Percentiles rank a stretch among this genome's conserved stretches.
phyloP scores from a whole-genome alignment of 2,888 invertebrate species.

The Oxyscelio sp. region DNA sequence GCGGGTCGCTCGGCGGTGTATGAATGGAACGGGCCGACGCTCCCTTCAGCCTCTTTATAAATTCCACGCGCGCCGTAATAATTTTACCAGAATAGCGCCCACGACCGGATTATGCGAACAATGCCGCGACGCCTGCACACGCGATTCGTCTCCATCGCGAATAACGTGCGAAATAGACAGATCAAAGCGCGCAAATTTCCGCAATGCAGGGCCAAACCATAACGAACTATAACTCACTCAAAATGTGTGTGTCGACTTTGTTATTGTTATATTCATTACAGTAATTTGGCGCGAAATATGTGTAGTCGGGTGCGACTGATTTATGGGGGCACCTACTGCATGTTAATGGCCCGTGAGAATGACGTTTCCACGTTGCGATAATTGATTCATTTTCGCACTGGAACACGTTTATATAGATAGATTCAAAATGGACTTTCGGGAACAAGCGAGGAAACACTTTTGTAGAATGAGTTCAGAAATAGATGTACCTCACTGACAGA shows the following conservation, averaged over 20 bases:
- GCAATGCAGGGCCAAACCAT: conserved; percentile 62
- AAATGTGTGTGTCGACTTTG: conserved; percentile 56
- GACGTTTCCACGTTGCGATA: conserved; percentile 35
- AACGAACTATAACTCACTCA: conserved; percentile 70
- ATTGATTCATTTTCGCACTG: conserved; percentile 30
- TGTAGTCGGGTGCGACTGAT: conserved; percentile 40
- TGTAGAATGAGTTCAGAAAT: too few species aligned
- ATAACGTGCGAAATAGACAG: conserved; percentile 66
- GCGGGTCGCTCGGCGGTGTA: conserved; percentile 58
- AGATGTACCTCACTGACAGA: too few species aligned
- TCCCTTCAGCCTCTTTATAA: conserved; percentile 48
- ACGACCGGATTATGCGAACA: conserved; percentile 75
- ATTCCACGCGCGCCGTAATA: conserved; percentile 66
- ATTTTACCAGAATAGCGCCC: conserved; percentile 78
- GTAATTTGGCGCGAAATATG: conserved; percentile 33
- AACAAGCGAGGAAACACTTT: too few species aligned
- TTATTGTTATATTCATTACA: conserved; percentile 64
- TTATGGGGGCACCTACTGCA: conserved; percentile 16
- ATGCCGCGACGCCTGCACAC: conserved; percentile 73
- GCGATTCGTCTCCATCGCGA: conserved; percentile 73
- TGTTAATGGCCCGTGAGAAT: conserved; percentile 37
- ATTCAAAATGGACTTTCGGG: not conserved
- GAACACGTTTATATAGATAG: conserved; percentile 7
- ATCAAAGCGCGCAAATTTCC: conserved; percentile 68
- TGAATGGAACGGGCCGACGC: conserved; percentile 69